These are phyloP conservation scores for Stratiomys singularior DNA, from an alignment of 2,888 invertebrate genomes.

Conservation along the genomic window DNA sequence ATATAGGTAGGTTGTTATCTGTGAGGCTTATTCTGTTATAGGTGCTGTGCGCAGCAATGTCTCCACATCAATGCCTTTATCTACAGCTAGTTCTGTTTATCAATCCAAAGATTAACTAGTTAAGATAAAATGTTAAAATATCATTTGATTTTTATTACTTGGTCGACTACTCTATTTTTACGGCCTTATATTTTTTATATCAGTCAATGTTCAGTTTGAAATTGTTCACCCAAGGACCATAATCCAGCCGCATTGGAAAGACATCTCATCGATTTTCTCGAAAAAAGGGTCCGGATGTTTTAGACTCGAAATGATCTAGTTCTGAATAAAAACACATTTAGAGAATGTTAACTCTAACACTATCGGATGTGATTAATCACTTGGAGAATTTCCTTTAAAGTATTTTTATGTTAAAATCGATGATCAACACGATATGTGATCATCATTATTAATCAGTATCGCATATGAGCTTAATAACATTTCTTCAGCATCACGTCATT, in stretches of 20 bases:
- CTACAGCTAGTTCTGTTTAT: too few relatives aligned
- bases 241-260: too few relatives aligned
- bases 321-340: neutral
- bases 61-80: too few relatives aligned
- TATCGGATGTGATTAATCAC: conserved; percentile 11
- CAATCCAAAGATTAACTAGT: too few relatives aligned
- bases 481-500: conserved; percentile 39
- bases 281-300: too few relatives aligned
- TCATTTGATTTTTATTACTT: too few relatives aligned
- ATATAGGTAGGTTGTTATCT: neutral
- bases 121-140: too few relatives aligned
- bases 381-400: conserved; percentile 26
- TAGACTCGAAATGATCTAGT: neutral
- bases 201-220: too few relatives aligned
- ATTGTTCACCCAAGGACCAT: too few relatives aligned
- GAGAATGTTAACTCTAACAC: neutral
- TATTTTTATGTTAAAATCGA: conserved; percentile 10
- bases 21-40: neutral
- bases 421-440: conserved; percentile 10
- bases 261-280: too few relatives aligned
- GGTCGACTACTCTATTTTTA: too few relatives aligned
- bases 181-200: too few relatives aligned
- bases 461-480: conserved; percentile 37
- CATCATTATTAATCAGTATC: conserved; percentile 38
- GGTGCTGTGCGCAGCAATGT: neutral